These are phyloP conservation scores for Actinia equina DNA, from an alignment of 64 coral and sea anemone species.

Conservation along the genomic window DNA sequence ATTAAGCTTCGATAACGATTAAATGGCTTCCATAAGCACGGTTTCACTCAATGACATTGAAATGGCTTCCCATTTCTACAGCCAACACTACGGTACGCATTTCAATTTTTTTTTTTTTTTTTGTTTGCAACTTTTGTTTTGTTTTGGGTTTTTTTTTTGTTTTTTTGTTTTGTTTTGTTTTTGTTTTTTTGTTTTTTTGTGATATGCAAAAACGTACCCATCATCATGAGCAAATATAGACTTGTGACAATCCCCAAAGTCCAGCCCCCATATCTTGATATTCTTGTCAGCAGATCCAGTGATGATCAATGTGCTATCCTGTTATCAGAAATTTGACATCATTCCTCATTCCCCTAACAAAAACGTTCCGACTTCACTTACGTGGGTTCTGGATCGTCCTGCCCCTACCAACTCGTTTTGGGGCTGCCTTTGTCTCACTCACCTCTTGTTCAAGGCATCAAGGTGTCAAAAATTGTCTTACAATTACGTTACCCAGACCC, in stretches of 20 bases:
- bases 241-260: conserved; percentile 96
- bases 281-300: conserved; percentile 96
- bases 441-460: too few species aligned
- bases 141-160: too few species aligned
- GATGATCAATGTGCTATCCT: conserved; percentile 83
- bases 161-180: too few species aligned
- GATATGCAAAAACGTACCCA: conserved; percentile 35
- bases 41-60: not conserved
- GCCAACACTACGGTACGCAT: too few species aligned
- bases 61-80: not conserved
- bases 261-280: conserved; percentile 97
- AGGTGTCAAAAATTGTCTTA: too few species aligned
- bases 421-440: too few species aligned
- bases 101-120: not conserved
- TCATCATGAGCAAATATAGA: conserved; percentile 96
- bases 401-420: too few species aligned
- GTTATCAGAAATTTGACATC: not conserved
- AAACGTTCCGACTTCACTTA: too few species aligned
- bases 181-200: not conserved
- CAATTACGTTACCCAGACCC: too few species aligned
- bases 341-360: too few species aligned
- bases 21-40: not conserved
- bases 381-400: too few species aligned
- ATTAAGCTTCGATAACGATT: not conserved
- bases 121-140: too few species aligned